Evolutionary conservation across 2,797 vertebrate species (phyloP), one percentile per base, ranked within the genome.

Genomic region (Zalophus californianus): DNA sequence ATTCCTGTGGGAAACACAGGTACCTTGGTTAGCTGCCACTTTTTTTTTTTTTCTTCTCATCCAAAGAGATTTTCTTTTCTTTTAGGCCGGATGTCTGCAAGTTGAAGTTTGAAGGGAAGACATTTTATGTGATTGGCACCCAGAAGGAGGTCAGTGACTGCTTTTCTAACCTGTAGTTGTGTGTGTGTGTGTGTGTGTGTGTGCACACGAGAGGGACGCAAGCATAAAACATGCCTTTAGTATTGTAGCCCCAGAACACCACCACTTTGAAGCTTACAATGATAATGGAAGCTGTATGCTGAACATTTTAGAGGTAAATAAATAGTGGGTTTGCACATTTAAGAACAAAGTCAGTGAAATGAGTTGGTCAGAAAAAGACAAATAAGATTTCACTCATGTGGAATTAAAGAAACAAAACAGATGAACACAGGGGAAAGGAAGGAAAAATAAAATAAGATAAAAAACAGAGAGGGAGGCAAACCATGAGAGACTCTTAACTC

Each of bases 101-200:
- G 98, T 98, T 99, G 98, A 99, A 99, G 98, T 99, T 99, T 96
- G 99, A 99, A 98, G 99, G 99, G 92, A 99, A 99, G 99, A 99
- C 99, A 10, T 99, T 99, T 99, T 99, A 99, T 97, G 99, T 99
- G 97, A 99, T 99, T 96, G 99, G 99, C 97, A 98, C 99, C 97
- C 99, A 99, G 98, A 99, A 99, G 91, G 99, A 99, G 99, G 99
- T 99, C 98, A 98, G 99, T 73, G 93, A 97, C 87, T 94, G 85
- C 68, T 96, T 98, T 97, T 97, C 58, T 94, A 60, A 62, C 66
- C 60, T 91, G 21, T 95, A 86, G 38, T n/a, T 44, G 5, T 44
- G 27, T 77, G n/a, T 66, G 14, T 21, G 29, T 80, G 50, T 4
- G 2, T 62, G 41, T 7, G 75, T 1, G 16, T 32, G 27, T 0